Base-by-base conservation (phyloP, 2,797 vertebrate genomes). In the Onychomys torridus region DNA sequence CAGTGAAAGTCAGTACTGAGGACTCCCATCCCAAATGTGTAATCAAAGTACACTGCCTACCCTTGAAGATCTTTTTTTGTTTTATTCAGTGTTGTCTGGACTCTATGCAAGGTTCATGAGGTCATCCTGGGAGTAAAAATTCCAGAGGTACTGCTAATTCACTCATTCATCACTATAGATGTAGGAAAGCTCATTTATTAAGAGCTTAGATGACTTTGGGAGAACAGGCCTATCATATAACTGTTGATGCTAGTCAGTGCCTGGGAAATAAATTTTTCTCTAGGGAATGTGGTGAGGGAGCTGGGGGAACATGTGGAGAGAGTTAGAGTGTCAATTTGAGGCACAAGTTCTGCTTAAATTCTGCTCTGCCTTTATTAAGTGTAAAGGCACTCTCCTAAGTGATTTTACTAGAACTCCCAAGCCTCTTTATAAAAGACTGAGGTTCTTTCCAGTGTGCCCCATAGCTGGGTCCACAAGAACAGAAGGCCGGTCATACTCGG, bases 211-310 rank as follows among this genome's bases (percentile, higher is more conserved):
- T 85, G 84, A 79, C 81, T 96, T 43, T 61, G 57, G 73, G n/a
- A 94, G 86, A 96, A 59, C 77, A 96, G 90, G 43, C 16, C 57
- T 89, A 78, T 90, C 92, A 59, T 75, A 78, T 49, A 94, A 95
- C 89, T 95, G 67, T 91, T 91, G 91, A 88, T 90, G 46, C 29
- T 71, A 86, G 79, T 85, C 86, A 93, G 46, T 75, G 37, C 87
- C 55, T 37, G 59, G 59, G 85, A 97, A 96, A 97, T 96, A 94
- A 69, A 65, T 90, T 94, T 93, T 96, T 95, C 94, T 95, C 94
- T 81, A 93, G 89, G 86, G 37, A 9, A 52, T 12, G 27, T 81
- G 46, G 40, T 71, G 23, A 77, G 65, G 40, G 76, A 90, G 37
- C 69, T 46, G 34, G 27, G 27, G 32, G 63, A 81, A 84, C 87